phyloP scores from a whole-genome alignment of 2,113 vertebrate genomes.

The Anoura caudifer region DNA sequence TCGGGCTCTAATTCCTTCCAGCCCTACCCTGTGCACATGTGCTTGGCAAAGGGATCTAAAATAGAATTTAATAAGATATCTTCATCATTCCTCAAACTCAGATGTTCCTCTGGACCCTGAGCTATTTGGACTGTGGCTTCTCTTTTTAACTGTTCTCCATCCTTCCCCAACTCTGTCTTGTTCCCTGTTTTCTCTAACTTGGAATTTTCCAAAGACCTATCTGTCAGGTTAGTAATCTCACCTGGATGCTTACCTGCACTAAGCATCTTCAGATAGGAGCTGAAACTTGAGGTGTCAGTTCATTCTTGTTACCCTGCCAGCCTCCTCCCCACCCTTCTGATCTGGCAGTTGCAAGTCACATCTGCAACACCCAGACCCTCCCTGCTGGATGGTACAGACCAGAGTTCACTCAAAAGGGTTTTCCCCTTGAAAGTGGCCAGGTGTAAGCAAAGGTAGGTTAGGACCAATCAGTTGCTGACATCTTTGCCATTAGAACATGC shows the following conservation, averaged over 20 bases:
- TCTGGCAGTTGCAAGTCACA: background rate
- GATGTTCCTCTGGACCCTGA: background rate
- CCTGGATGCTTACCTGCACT: background rate
- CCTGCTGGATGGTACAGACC: background rate
- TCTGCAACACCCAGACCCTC: background rate
- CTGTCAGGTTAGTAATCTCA: background rate
- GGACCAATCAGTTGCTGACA: background rate
- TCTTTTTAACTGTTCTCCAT: background rate
- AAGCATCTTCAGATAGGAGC: constrained; percentile 16
- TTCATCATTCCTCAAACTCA: background rate
- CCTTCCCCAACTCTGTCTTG: background rate
- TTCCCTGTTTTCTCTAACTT: background rate
- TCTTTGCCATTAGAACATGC: background rate
- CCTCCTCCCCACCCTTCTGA: constrained; percentile 44
- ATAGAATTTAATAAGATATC: background rate
- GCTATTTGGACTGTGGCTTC: background rate
- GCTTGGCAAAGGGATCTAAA: background rate
- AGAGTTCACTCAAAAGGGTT: background rate
- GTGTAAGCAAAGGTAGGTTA: background rate
- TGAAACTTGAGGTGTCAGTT: constrained; percentile 22
- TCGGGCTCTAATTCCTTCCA: background rate
- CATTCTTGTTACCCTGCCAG: constrained; percentile 58
- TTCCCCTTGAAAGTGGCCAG: background rate
- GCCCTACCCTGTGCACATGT: background rate
- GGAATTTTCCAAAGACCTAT: constrained; percentile 54